phyloP scores from a whole-genome alignment of 2,113 vertebrate genomes.

The Nibea coibor region DNA sequence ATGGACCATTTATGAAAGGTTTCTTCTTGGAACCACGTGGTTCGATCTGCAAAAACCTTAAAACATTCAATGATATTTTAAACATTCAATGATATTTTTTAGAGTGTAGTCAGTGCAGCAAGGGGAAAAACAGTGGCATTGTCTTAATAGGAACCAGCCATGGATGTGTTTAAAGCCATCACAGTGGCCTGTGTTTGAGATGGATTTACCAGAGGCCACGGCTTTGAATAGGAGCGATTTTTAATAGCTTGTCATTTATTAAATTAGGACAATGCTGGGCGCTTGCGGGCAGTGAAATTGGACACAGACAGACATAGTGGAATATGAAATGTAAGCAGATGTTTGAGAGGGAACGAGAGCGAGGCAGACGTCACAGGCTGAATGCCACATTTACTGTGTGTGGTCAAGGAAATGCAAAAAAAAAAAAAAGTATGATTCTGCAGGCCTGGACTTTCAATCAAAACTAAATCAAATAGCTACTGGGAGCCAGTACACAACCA shows the following conservation, averaged over 20 bases:
- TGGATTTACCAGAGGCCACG: conserved; percentile 77
- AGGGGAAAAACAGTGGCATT: conserved; percentile 75
- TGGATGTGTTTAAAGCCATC: conserved; percentile 73
- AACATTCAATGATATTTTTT: conserved; percentile 27
- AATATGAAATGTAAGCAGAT: conserved; percentile 83
- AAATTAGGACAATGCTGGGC: conserved; percentile 80
- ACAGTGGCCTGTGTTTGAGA: conserved; percentile 60
- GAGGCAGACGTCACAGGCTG: conserved; percentile 67
- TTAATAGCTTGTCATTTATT: conserved; percentile 84
- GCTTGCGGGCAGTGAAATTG: conserved; percentile 77
- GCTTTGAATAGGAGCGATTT: conserved; percentile 75
- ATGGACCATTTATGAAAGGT: conserved; percentile 35
- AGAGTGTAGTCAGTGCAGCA: conserved; percentile 38
- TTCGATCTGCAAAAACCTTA: conserved; percentile 53
- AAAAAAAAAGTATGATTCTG: conserved; percentile 41
- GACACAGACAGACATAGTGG: conserved; percentile 76
- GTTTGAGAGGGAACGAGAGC: conserved; percentile 60
- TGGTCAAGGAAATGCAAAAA: conserved; percentile 75
- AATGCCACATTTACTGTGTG: conserved; percentile 78
- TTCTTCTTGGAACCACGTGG: conserved; percentile 14
- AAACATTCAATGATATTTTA: conserved; percentile 29
- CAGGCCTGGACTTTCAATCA: conserved; percentile 77
- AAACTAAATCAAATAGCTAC: conserved; percentile 41
- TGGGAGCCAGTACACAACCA: conserved; percentile 33
- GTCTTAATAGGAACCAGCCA: conserved; percentile 76